Percentiles rank a stretch among this genome's conserved stretches.
Evolutionary conservation across 2,113 vertebrate species (phyloP).

Genomic region (Camelus dromedarius): DNA sequence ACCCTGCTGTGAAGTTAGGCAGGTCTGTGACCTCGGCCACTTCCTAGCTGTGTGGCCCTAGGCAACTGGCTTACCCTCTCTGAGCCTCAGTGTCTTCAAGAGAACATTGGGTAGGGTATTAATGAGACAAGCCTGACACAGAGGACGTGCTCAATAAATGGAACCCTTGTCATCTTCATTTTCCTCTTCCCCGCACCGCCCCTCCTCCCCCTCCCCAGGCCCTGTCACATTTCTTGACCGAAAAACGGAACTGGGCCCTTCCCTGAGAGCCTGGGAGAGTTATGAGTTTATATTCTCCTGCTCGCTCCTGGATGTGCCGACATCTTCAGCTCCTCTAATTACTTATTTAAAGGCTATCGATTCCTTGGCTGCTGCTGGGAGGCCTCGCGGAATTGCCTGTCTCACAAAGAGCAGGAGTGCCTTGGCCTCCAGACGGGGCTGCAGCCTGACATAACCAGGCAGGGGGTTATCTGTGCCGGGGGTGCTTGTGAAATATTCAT

Average conservation of each 20-base stretch:
- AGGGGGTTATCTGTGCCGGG: conserved; percentile 81
- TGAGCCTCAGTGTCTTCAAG: neutral
- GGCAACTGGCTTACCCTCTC: neutral
- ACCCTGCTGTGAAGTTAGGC: neutral
- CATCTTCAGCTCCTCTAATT: conserved; percentile 84
- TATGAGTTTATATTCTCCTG: conserved; percentile 71
- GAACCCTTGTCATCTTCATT: neutral
- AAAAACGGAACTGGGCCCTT: conserved; percentile 51
- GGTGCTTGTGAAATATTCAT: conserved; percentile 86
- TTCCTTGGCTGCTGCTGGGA: conserved; percentile 82
- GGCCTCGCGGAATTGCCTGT: conserved; percentile 71
- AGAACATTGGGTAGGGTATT: neutral
- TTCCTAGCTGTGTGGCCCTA: neutral
- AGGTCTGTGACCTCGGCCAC: neutral
- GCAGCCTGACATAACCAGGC: conserved; percentile 80
- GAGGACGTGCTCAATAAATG: neutral
- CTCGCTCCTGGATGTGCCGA: conserved; percentile 77
- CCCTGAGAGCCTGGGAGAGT: conserved; percentile 1
- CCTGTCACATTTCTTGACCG: conserved; percentile 7
- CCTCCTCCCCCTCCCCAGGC: neutral
- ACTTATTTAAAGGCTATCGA: conserved; percentile 89
- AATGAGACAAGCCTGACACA: neutral
- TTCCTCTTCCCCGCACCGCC: neutral
- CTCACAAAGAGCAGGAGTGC: conserved; percentile 73
- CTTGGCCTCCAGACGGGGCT: conserved; percentile 70